These are phyloP conservation scores for Ctenopoma multispine DNA, from an alignment of 2,797 vertebrate species.

Conservation along the genomic window DNA sequence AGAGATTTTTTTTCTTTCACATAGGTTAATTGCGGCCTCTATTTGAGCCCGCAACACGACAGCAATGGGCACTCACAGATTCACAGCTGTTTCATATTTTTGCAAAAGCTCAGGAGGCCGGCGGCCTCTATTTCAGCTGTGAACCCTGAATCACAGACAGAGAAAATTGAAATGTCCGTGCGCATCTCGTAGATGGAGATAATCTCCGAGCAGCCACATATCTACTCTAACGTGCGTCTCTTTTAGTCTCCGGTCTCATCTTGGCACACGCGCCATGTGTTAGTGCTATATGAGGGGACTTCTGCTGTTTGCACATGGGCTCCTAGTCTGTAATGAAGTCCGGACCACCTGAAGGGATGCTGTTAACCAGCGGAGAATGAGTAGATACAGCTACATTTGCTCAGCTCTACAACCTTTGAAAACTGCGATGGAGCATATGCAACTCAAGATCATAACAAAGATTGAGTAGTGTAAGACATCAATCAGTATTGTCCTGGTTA, in stretches of 20 bases:
- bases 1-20: conserved; percentile 20
- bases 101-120: conserved; percentile 40
- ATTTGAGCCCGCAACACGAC: conserved; percentile 42
- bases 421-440: conserved; percentile 39
- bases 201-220: conserved; percentile 35
- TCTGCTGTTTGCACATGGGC: conserved; percentile 60
- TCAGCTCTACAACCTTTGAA: conserved; percentile 35
- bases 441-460: conserved; percentile 45
- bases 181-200: conserved; percentile 46
- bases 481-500: conserved; percentile 60
- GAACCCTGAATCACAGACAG: conserved; percentile 39
- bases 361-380: conserved; percentile 33
- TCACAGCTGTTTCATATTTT: conserved; percentile 48
- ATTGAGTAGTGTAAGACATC: conserved; percentile 27
- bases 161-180: conserved; percentile 58
- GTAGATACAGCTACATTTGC: conserved; percentile 27
- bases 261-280: conserved; percentile 2
- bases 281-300: conserved; percentile 23
- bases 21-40: conserved; percentile 58
- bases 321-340: conserved; percentile 60
- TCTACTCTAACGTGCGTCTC: conserved; percentile 1
- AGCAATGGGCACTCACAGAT: conserved; percentile 4
- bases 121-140: conserved; percentile 50
- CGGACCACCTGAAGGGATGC: conserved; percentile 53
- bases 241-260: conserved; percentile 41